Conservation (phyloP, 1,140 invertebrate genomes). For the Drosophila yakuba region DNA sequence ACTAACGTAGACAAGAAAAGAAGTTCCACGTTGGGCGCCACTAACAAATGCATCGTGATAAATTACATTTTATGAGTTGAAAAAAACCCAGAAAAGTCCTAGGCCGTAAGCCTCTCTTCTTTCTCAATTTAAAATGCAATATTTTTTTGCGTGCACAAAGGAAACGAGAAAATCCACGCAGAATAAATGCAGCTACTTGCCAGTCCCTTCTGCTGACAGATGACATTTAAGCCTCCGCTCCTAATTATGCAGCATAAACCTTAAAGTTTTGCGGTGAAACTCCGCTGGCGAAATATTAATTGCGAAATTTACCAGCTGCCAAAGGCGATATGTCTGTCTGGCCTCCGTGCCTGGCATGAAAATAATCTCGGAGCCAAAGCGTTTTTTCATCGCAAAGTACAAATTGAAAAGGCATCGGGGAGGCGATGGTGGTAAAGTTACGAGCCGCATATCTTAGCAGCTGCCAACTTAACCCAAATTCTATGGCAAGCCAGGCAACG, state of each 20-base stretch:
- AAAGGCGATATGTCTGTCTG: slow-evolving; percentile 18
- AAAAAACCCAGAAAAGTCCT: too few relatives aligned
- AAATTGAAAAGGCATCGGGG: slow-evolving; percentile 49
- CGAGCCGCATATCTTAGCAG: slow-evolving; percentile 59
- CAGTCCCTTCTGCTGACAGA: slow-evolving; percentile 43
- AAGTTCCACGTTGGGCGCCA: too few relatives aligned
- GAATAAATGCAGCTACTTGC: slow-evolving; percentile 39
- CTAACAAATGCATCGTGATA: too few relatives aligned
- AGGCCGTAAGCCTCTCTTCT: too few relatives aligned
- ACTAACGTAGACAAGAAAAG: neutral
- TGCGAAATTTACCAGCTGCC: slow-evolving; percentile 64
- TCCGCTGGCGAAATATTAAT: slow-evolving; percentile 60
- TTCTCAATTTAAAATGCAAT: neutral
- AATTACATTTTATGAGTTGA: too few relatives aligned
- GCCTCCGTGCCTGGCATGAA: slow-evolving; percentile 40
- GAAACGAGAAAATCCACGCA: slow-evolving; percentile 8
- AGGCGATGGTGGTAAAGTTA: slow-evolving; percentile 23
- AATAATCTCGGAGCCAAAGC: slow-evolving; percentile 30
- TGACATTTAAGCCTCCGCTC: slow-evolving; percentile 48
- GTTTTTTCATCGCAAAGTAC: slow-evolving; percentile 36
- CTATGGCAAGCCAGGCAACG: slow-evolving; percentile 27
- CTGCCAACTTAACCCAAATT: slow-evolving; percentile 69
- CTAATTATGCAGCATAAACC: slow-evolving; percentile 62
- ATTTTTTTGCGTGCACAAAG: neutral
- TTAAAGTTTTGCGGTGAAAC: slow-evolving; percentile 44